Percentiles rank a stretch among this genome's conserved stretches.
These are phyloP conservation scores for Lophius piscatorius DNA, from an alignment of 2,113 vertebrate species.

Conservation along the genomic window DNA sequence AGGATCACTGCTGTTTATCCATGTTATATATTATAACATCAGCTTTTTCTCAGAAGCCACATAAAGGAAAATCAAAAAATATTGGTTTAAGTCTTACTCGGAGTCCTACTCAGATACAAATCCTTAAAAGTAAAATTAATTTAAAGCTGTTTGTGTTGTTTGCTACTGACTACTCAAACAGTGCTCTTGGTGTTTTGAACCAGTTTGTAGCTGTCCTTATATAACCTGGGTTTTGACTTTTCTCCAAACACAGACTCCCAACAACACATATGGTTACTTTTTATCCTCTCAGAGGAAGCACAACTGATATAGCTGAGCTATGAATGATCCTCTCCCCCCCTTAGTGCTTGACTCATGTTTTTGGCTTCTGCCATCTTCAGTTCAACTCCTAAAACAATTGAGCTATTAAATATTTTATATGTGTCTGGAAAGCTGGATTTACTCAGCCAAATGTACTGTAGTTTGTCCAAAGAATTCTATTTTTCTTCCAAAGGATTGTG, in stretches of 20 bases:
- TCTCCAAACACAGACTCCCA: slow-evolving; percentile 23
- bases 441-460: background rate
- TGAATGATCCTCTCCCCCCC: slow-evolving; percentile 4
- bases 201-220: slow-evolving; percentile 31
- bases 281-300: slow-evolving; percentile 13
- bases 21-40: background rate
- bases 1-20: background rate
- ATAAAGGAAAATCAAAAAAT: background rate
- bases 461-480: background rate
- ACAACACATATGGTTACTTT: slow-evolving; percentile 6
- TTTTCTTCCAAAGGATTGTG: too few relatives aligned
- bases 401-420: slow-evolving; percentile 5
- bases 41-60: background rate
- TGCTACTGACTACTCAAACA: slow-evolving; percentile 19
- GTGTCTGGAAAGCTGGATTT: background rate
- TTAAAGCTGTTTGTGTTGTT: too few relatives aligned
- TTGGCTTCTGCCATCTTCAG: background rate
- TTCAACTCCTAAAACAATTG: slow-evolving; percentile 4
- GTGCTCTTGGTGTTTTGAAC: slow-evolving; percentile 7
- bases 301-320: slow-evolving; percentile 25
- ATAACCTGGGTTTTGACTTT: slow-evolving; percentile 23
- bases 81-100: too few relatives aligned
- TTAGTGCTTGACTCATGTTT: slow-evolving; percentile 15
- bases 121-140: too few relatives aligned
- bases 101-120: too few relatives aligned